phyloP scores from a whole-genome alignment of 2,113 vertebrate species.

The Tympanuchus pallidicinctus region DNA sequence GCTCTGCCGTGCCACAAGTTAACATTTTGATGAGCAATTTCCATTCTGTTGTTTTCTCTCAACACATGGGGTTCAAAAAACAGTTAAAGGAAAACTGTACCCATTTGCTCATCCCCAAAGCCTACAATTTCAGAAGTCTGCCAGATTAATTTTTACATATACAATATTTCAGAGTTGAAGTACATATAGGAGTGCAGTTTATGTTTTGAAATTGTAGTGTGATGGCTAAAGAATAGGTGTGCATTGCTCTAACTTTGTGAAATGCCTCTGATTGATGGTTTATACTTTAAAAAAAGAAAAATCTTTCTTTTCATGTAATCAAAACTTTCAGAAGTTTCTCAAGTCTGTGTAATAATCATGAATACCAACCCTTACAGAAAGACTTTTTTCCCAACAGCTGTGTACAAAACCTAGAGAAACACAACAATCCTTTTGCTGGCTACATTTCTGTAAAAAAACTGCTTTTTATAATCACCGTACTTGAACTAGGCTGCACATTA shows the following conservation, averaged over 20 bases:
- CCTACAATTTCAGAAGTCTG: conserved; percentile 75
- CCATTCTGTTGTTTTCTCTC: conserved; percentile 87
- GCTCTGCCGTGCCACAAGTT: conserved; percentile 81
- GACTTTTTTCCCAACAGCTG: neutral
- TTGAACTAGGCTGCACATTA: conserved; percentile 37
- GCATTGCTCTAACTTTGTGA: conserved; percentile 55
- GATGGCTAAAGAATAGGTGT: conserved; percentile 63
- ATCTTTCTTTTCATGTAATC: neutral
- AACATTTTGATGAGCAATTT: conserved; percentile 87
- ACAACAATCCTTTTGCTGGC: neutral
- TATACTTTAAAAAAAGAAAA: neutral
- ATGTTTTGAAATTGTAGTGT: conserved; percentile 61
- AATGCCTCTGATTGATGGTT: conserved; percentile 50
- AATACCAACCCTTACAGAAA: conserved; percentile 55
- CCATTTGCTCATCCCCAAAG: conserved; percentile 84
- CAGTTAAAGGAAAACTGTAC: conserved; percentile 84
- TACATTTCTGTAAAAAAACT: conserved; percentile 1
- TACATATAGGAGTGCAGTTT: conserved; percentile 46
- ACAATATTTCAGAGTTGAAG: conserved; percentile 69
- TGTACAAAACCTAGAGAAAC: neutral
- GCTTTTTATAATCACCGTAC: neutral
- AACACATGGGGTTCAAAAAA: conserved; percentile 87
- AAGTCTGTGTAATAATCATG: conserved; percentile 58
- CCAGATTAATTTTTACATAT: conserved; percentile 79
- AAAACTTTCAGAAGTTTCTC: conserved; percentile 69